Base-by-base conservation (phyloP, 2,797 vertebrate genomes). In the Podarcis lilfordi region DNA sequence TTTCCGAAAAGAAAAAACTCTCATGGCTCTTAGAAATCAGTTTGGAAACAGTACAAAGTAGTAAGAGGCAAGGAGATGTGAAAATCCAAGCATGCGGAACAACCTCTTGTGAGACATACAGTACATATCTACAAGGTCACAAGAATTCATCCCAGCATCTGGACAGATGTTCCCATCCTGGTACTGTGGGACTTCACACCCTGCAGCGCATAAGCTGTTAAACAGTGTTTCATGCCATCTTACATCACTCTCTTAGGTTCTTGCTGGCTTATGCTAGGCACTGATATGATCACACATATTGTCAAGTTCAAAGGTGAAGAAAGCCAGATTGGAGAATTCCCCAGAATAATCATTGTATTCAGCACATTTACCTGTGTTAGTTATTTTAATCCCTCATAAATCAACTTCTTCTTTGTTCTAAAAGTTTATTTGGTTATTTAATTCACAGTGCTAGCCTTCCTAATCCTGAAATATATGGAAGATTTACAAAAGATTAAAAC, bases 81-180 rank as follows among this genome's bases (percentile, higher is more conserved):
- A 45, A 35, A 29, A 25, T 69, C 13, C 61, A 77, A 13, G 86
- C 2, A 81, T 61, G 32, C 4, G 0, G 3, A 89, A 90, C 4
- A 90, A 69, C 27, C 66, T 79, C 7, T 40, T 84, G 21, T 6
- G 66, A 45, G 78, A 75, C 87, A 77, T 78, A 59, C 64, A 88
- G 82, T 71, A 72, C 43, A 74, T 0, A 45, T 21, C 77, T 82
- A 32, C 74, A 83, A 92, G 27, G 29, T 68, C 29, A 1, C 71
- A 81, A 66, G n/a, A 89, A 79, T 25, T 89, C 89, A 92, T 68
- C 66, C 61, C 84, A 89, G 10, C 81, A 89, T 35, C 81, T 25
- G 35, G 69, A 76, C 76, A 94, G 85, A 85, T 79, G 68, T 87
- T 37, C n/a, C 43, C 76, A 90, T 50, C 40, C n/a, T 40, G 80